Percentiles rank a stretch among this genome's conserved stretches.
These are phyloP conservation scores for Poecilia velifera DNA, from an alignment of 2,797 vertebrate species.

Conservation along the genomic window DNA sequence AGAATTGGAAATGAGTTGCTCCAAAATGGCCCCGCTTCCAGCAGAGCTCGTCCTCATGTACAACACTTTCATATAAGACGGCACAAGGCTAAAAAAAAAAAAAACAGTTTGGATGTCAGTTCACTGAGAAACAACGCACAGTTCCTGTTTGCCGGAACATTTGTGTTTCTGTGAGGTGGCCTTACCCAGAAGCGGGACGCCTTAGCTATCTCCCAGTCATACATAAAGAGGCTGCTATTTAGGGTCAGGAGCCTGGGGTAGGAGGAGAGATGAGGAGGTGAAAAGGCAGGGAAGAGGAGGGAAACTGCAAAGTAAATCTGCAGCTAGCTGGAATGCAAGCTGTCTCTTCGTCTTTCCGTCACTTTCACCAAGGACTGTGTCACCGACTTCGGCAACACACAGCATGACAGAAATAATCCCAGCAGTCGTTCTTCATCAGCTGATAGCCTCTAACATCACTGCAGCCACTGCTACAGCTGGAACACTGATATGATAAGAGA, in stretches of 20 bases:
- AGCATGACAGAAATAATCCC: slow-evolving; percentile 7
- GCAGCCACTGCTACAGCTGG: slow-evolving; percentile 19
- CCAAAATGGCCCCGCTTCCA: slow-evolving; percentile 15
- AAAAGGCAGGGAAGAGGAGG: slow-evolving; percentile 31
- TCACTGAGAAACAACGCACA: slow-evolving; percentile 14
- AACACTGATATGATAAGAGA: neutral
- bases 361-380: slow-evolving; percentile 32
- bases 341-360: slow-evolving; percentile 61
- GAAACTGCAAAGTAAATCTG: slow-evolving; percentile 35
- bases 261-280: slow-evolving; percentile 33
- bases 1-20: slow-evolving; percentile 33
- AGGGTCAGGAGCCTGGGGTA: slow-evolving; percentile 50
- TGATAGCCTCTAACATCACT: slow-evolving; percentile 50
- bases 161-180: slow-evolving; percentile 3
- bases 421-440: slow-evolving; percentile 27
- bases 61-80: slow-evolving; percentile 26
- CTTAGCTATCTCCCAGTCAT: slow-evolving; percentile 43
- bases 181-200: slow-evolving; percentile 18
- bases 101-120: slow-evolving; percentile 15
- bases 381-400: slow-evolving; percentile 21
- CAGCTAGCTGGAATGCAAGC: slow-evolving; percentile 19
- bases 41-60: slow-evolving; percentile 20
- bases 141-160: slow-evolving; percentile 7
- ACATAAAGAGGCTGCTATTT: slow-evolving; percentile 54
- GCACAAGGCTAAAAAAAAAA: slow-evolving; percentile 19